A percentile compares a stretch with the other conserved stretches of the same genome.
phyloP scores from a whole-genome alignment of 2,113 vertebrate genomes.

The Beaufortia kweichowensis region DNA sequence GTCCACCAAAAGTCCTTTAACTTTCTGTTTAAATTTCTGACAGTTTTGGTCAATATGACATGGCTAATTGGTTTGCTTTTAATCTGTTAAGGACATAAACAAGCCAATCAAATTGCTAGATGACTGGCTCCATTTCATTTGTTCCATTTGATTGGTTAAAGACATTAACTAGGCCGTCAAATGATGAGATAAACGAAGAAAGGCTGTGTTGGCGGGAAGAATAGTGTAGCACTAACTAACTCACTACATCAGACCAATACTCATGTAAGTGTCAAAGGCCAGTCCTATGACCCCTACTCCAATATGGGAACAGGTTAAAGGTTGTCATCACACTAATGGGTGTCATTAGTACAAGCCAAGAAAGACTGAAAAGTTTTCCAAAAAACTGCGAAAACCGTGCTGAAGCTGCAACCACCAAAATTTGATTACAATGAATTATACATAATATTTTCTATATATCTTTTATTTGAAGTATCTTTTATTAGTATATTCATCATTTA shows the following conservation, averaged over 20 bases:
- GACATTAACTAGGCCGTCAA: conserved; percentile 27
- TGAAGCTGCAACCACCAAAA: neutral
- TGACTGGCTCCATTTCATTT: conserved; percentile 29
- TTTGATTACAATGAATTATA: too few species aligned
- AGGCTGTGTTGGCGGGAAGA: conserved; percentile 28
- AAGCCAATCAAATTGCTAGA: conserved; percentile 35
- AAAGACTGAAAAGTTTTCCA: conserved; percentile 15
- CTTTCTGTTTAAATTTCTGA: conserved; percentile 10
- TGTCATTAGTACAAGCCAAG: conserved; percentile 29
- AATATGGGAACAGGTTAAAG: conserved; percentile 30
- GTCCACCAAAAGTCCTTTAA: conserved; percentile 14
- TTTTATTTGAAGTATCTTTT: too few species aligned
- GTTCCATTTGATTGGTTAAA: conserved; percentile 41
- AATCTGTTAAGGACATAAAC: conserved; percentile 24
- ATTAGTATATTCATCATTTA: too few species aligned
- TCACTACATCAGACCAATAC: conserved; percentile 23
- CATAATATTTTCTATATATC: too few species aligned
- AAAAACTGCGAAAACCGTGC: neutral
- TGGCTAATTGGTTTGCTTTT: conserved; percentile 21
- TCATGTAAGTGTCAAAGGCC: conserved; percentile 35
- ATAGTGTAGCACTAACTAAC: conserved; percentile 37
- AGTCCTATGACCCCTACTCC: conserved; percentile 6
- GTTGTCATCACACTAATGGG: conserved; percentile 34
- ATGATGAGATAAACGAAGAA: conserved; percentile 22
- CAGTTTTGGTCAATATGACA: conserved; percentile 14